Conservation (phyloP, 2,797 vertebrate species). For the Acestrorhynchus altus region DNA sequence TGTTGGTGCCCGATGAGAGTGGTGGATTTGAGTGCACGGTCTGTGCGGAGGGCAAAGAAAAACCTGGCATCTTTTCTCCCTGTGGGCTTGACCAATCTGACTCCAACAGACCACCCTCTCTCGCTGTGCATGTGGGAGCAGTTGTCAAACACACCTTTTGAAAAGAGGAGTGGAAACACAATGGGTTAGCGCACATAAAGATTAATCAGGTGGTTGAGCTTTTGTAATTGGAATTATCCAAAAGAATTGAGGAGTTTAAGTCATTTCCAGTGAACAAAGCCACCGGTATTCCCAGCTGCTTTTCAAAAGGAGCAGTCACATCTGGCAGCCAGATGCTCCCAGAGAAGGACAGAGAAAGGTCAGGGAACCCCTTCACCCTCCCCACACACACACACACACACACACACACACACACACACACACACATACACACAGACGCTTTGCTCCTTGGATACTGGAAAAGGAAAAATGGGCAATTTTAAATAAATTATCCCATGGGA, state of each 20-base stretch:
- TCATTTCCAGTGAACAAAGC: constrained; percentile 71
- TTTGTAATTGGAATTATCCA: constrained; percentile 44
- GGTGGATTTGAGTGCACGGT: constrained; percentile 83
- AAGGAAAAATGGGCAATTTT: constrained; percentile 43
- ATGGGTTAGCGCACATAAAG: background rate
- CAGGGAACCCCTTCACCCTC: constrained; percentile 82
- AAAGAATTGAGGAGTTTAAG: constrained; percentile 59
- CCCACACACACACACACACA: constrained; percentile 45
- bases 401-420: constrained; percentile 15
- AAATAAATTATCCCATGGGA: constrained; percentile 44
- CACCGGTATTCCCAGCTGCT: constrained; percentile 75
- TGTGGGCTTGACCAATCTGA: constrained; percentile 77
- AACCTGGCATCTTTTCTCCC: constrained; percentile 87
- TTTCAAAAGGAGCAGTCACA: constrained; percentile 68
- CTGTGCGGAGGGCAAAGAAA: constrained; percentile 93
- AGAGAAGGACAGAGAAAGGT: constrained; percentile 75
- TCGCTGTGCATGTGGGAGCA: constrained; percentile 89
- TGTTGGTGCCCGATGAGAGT: constrained; percentile 78
- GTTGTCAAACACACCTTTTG: constrained; percentile 92
- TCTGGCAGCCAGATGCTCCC: constrained; percentile 80
- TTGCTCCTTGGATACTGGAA: constrained; percentile 38
- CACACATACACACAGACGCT: constrained; percentile 34
- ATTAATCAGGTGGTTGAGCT: background rate
- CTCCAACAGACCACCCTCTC: constrained; percentile 94
- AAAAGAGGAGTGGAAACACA: constrained; percentile 2